A percentile compares a stretch with the other conserved stretches of the same genome.
Evolutionary conservation across 2,113 vertebrate genomes (phyloP).

Genomic region (Microcebus ravelobensis): DNA sequence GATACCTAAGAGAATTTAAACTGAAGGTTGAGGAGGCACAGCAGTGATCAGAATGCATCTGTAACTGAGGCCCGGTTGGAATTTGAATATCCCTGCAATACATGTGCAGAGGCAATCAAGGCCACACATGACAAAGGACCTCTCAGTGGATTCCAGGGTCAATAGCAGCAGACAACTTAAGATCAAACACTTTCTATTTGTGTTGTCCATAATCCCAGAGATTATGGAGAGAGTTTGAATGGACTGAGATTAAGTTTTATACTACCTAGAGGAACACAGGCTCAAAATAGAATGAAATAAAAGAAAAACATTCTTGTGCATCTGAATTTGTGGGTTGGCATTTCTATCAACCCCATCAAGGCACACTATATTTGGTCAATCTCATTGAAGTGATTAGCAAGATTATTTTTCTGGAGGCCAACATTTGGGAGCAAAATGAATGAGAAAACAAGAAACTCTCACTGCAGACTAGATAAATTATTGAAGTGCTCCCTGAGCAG

Average conservation of each 20-base stretch:
- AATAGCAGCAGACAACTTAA: neutral
- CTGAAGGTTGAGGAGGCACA: neutral
- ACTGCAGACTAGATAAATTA: neutral
- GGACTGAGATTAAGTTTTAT: neutral
- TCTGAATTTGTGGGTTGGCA: neutral
- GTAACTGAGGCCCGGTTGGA: neutral
- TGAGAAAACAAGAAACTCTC: neutral
- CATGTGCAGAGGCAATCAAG: neutral
- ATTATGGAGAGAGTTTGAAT: constrained; percentile 3
- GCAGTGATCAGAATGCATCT: neutral
- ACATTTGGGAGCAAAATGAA: constrained; percentile 1
- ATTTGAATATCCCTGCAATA: constrained; percentile 8
- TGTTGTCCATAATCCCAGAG: neutral
- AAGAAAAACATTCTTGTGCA: neutral
- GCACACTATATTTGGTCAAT: neutral
- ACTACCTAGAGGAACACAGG: neutral
- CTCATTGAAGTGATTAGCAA: constrained; percentile 30
- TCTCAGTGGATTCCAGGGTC: neutral
- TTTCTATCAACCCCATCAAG: neutral
- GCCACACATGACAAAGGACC: neutral
- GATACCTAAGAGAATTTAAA: neutral
- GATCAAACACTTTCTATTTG: neutral
- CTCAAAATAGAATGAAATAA: neutral
- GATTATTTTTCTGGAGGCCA: neutral
- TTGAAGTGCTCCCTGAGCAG: neutral